Base-by-base conservation (phyloP, 2,113 vertebrate genomes). In the Lanius ludovicianus region DNA sequence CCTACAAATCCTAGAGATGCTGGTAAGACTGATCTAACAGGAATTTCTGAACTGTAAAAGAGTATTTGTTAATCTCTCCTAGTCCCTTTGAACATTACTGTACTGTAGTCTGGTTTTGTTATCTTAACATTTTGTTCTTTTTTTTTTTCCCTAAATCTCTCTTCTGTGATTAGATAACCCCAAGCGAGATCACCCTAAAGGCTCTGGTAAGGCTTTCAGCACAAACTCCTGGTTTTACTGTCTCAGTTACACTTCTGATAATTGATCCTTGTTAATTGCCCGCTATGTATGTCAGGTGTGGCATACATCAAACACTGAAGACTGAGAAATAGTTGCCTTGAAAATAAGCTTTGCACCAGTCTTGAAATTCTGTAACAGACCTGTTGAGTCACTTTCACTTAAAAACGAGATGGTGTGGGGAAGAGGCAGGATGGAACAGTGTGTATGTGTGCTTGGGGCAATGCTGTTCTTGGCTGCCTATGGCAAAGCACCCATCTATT, bases 11-110 rank as follows among this genome's bases (percentile, higher is more conserved):
- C 96, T 52, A 83, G 42, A 87, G 77, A 68, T 22, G 18, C 78
- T 49, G 94, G 93, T 95, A 97, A 95, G 91, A 75, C 59, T 71
- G 49, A 78, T 47, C 33, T 78, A 92, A 80, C 59, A 84, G 65
- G 76, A 84, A 75, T 89, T 89, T 87, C 57, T 91, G 31, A 91
- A 62, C 8, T 75, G 8, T 68, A 68, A 10, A 68, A 55, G 46
- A 90, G 5, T 67, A 21, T 87, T 87, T 84, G 13, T 78, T 84
- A 77, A 56, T 79, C 50, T 85, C 33, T 57, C 49, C 37, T 49
- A 23, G 16, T 79, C 41, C 31, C 35, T 93, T 93, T 82, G 55
- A 65, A 76, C 37, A 42, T 73, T 56, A 41, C 11, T 88, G 28
- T 64, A 31, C 33, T 87, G 5, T 56, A 46, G 27, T 64, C 28